phyloP scores from a whole-genome alignment of 2,888 invertebrate genomes.

The Andrena marginata region DNA sequence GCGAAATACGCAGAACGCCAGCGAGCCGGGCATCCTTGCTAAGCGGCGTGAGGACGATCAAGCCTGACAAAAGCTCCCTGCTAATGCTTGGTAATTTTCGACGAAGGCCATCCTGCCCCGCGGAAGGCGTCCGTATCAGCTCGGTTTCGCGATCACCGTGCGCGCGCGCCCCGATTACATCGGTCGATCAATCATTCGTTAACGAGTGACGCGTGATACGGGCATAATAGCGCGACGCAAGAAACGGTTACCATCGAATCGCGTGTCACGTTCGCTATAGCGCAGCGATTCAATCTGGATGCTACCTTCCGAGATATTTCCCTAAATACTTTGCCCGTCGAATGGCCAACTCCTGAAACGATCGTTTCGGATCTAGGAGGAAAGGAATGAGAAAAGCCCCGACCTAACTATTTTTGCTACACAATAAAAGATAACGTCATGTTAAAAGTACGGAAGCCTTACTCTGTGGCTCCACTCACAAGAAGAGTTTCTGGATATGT shows the following conservation, averaged over 20 bases:
- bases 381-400: no score
- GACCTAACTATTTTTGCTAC: no score
- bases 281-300: constrained; percentile 21
- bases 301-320: constrained; percentile 17
- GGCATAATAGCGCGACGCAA: constrained; percentile 40
- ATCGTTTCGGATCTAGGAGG: no score
- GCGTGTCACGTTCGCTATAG: background rate
- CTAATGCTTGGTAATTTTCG: constrained; percentile 52
- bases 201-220: constrained; percentile 47
- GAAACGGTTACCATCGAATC: constrained; percentile 18
- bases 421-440: no score
- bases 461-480: no score
- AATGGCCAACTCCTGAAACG: no score
- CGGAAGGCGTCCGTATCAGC: constrained; percentile 36
- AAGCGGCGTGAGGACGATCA: constrained; percentile 30
- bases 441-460: no score
- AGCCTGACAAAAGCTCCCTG: constrained; percentile 54
- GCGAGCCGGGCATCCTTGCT: constrained; percentile 5
- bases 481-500: no score
- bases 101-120: constrained; percentile 42
- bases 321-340: no score
- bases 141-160: constrained; percentile 25
- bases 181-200: constrained; percentile 53
- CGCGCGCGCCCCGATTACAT: constrained; percentile 13
- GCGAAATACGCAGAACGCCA: constrained; percentile 39